phyloP scores from a whole-genome alignment of 2,888 invertebrate genomes.

The Lasioglossum oenotherae region DNA sequence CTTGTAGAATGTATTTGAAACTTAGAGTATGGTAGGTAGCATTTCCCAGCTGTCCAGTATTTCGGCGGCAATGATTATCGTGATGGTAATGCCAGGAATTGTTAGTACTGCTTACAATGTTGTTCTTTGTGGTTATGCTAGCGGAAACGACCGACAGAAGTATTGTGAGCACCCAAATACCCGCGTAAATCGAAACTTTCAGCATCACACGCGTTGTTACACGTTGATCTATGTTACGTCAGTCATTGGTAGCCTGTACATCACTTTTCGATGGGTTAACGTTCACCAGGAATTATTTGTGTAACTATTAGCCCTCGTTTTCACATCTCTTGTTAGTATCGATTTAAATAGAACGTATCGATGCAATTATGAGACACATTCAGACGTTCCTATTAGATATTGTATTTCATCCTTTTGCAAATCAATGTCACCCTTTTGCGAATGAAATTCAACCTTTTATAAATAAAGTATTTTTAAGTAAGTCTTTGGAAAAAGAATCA shows the following conservation, averaged over 20 bases:
- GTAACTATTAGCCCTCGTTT: constrained; percentile 18
- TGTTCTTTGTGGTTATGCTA: constrained; percentile 49
- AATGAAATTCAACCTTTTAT: no score
- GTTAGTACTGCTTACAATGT: constrained; percentile 1
- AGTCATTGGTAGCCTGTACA: neutral
- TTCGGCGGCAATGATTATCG: neutral
- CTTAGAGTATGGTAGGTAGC: neutral
- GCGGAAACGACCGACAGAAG: constrained; percentile 44
- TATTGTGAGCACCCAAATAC: constrained; percentile 57
- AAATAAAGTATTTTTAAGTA: no score
- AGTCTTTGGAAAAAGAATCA: no score
- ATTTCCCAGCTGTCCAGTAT: neutral
- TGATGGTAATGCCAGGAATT: neutral
- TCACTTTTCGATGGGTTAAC: constrained; percentile 27
- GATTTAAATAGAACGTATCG: constrained; percentile 8
- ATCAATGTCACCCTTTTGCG: no score
- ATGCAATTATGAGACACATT: neutral
- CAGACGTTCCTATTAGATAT: neutral
- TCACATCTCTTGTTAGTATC: constrained; percentile 24
- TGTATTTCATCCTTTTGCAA: neutral
- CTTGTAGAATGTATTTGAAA: constrained; percentile 3
- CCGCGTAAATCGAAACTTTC: constrained; percentile 54
- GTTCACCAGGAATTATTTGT: constrained; percentile 13
- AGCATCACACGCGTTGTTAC: constrained; percentile 69
- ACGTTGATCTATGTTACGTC: constrained; percentile 22